Percentiles rank a stretch among this genome's conserved stretches.
Evolutionary conservation across 1,140 invertebrate genomes (phyloP).

Genomic region (Heliconius melpomene): DNA sequence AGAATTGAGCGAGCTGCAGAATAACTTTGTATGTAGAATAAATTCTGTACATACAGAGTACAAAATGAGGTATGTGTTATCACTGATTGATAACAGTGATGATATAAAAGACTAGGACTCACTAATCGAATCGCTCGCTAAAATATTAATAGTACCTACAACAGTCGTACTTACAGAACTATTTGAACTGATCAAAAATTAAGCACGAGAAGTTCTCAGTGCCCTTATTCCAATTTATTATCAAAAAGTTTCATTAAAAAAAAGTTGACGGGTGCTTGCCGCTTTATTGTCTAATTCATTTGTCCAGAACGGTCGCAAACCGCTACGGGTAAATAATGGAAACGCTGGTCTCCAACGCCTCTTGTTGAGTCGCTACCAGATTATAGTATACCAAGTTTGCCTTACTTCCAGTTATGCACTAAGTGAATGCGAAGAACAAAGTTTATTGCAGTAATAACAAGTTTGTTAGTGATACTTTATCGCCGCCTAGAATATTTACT

Average conservation of each 20-base stretch:
- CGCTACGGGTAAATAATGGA: conserved; percentile 66
- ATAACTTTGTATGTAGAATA: too few species aligned
- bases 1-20: too few species aligned
- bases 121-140: too few species aligned
- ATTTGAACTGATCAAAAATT: too few species aligned
- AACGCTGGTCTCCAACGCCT: conserved; percentile 55
- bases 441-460: conserved; percentile 47
- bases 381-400: conserved; percentile 72
- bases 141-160: too few species aligned
- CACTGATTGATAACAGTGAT: too few species aligned
- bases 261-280: conserved; percentile 71
- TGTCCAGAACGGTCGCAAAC: conserved; percentile 63
- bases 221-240: conserved; percentile 63
- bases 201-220: conserved; percentile 30
- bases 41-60: too few species aligned
- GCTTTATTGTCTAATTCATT: conserved; percentile 74
- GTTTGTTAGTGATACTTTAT: conserved; percentile 31
- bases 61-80: too few species aligned
- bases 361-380: conserved; percentile 58
- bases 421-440: conserved; percentile 60
- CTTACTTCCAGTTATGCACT: conserved; percentile 57
- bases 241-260: conserved; percentile 71
- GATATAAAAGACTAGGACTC: too few species aligned
- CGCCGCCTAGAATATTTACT: conserved; percentile 17
- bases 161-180: too few species aligned